Conservation (phyloP, 2,888 invertebrate species). For the Monochamus alternatus region DNA sequence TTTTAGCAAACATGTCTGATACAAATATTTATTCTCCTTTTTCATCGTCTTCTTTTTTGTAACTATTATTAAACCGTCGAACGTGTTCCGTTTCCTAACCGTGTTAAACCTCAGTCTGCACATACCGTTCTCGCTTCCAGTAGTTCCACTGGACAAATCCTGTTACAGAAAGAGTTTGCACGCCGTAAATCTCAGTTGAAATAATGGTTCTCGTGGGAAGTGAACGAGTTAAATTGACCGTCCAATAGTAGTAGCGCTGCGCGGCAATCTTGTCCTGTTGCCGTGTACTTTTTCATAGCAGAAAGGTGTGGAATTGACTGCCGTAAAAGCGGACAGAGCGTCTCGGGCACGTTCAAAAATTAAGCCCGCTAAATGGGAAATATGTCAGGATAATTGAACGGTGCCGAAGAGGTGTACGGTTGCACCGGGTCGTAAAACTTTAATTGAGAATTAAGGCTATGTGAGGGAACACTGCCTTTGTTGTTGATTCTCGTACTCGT, state of each 20-base stretch:
- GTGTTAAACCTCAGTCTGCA: too few species aligned
- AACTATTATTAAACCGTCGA: too few species aligned
- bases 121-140: neutral
- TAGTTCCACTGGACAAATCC: neutral
- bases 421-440: constrained; percentile 31
- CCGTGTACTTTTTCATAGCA: constrained; percentile 43
- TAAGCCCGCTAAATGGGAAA: constrained; percentile 38
- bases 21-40: too few species aligned
- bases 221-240: constrained; percentile 2
- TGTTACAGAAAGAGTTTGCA: neutral
- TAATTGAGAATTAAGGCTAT: constrained; percentile 36
- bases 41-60: too few species aligned
- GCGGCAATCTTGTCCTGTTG: constrained; percentile 6
- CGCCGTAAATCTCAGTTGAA: neutral
- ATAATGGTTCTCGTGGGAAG: neutral
- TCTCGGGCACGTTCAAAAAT: constrained; percentile 48
- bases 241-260: constrained; percentile 9
- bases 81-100: too few species aligned
- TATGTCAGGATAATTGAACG: constrained; percentile 40
- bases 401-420: constrained; percentile 42
- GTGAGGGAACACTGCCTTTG: neutral
- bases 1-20: too few species aligned
- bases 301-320: constrained; percentile 44
- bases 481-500: too few species aligned
- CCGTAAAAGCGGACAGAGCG: constrained; percentile 43